Base-by-base conservation (phyloP, 2,113 vertebrate genomes). In the Azemiops feae region DNA sequence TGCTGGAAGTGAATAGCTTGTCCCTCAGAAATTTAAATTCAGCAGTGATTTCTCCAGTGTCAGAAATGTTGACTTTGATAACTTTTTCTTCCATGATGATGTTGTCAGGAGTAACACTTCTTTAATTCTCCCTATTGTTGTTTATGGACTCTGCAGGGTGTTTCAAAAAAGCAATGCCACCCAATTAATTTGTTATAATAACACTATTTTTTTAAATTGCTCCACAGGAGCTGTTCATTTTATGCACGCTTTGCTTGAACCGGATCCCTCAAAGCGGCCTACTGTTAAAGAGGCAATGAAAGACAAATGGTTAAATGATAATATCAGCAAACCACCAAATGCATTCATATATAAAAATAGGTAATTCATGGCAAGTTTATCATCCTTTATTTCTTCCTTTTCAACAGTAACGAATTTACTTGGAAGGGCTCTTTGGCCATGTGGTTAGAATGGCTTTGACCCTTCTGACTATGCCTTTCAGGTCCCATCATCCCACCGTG, bases 171-270 rank as follows among this genome's bases (percentile, higher is more conserved):
- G 34, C 34, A 9, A 43, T 43, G 18, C 18, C 18, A 43, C 34
- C 18, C 18, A 81, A 43, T 43, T 22, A 22, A 81, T 22, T 81
- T 81, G 34, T 43, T 43, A 14, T 89, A 57, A 52, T 30, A 53
- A 88, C 27, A 81, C n/a, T 30, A 11, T 34, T 74, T 96, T 95
- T 92, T 89, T 93, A 25, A 43, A 93, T 93, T 95, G 45, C 52
- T 93, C 85, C 88, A 55, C 87, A 98, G 98, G 96, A 92, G 98
- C 97, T 3, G 96, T 97, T 60, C 96, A 97, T 8, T 98, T 99
- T 85, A 97, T 98, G 92, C 95, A 98, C 95, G 98, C 97, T 86
- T 97, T 98, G 43, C 97, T 98, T 92, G 97, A 99, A 95, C 98
- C 98, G 0, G 97, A 98, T 94, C 98, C 98, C 6, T 92, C 60